Percentiles rank a stretch among this genome's conserved stretches.
These are phyloP conservation scores for Calonectris borealis DNA, from an alignment of 2,113 vertebrate species.

Conservation along the genomic window DNA sequence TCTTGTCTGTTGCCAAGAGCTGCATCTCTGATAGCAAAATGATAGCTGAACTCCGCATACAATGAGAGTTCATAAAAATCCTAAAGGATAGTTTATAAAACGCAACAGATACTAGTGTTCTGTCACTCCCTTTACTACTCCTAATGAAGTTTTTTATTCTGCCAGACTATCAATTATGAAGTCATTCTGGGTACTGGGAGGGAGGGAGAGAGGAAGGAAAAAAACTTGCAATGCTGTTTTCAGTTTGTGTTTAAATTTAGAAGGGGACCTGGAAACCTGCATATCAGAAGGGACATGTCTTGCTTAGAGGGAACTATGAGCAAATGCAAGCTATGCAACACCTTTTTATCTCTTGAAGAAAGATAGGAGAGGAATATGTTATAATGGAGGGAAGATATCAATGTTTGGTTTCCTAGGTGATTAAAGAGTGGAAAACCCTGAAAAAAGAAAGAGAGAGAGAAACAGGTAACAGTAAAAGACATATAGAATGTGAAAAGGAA, in stretches of 20 bases:
- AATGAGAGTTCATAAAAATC: not conserved
- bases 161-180: not conserved
- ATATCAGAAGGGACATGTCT: not conserved
- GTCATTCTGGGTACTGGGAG: not conserved
- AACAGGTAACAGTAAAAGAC: not conserved
- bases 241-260: not conserved
- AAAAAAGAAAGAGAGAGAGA: not conserved
- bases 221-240: not conserved
- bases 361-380: not conserved
- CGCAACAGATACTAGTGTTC: not conserved
- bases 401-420: not conserved
- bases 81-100: not conserved
- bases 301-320: not conserved
- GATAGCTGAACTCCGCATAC: not conserved
- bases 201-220: not conserved
- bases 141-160: not conserved
- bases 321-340: not conserved
- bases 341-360: not conserved
- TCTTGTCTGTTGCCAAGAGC: not conserved
- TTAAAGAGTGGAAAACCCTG: not conserved
- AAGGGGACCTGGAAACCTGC: not conserved
- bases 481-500: not conserved
- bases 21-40: not conserved
- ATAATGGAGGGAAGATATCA: not conserved
- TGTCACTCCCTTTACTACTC: not conserved